Base-by-base conservation (phyloP, 2,888 invertebrate genomes). In the Philereme transversata region DNA sequence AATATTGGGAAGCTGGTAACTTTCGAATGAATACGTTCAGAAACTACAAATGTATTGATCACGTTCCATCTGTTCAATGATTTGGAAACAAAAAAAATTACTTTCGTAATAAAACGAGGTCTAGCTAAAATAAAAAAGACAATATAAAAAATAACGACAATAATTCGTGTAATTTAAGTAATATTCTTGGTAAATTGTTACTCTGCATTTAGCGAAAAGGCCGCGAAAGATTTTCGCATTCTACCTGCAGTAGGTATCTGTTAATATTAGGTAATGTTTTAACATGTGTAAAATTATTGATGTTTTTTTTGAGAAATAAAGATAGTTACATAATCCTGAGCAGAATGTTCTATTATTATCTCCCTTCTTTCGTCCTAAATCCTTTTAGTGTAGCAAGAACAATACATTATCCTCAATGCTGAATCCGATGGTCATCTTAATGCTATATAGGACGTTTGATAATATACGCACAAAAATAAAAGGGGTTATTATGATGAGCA, bases 301-400 rank as follows among this genome's bases (percentile, higher is more conserved):
- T 86, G 90, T 90, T 78, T 87, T 89, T 83, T 86, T 87, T 85
- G 81, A 73, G 60, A 85, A 91, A 90, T 90, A 91, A 90, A 91
- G 80, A 86, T 90, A 90, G 88, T 87, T 87, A 88, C 85, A 78
- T 88, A 89, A 81, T 90, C 88, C 89, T 84, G 89, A 88, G 88
- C 90, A 90, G 72, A 84, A 74, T 82, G 74, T 78, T 82, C 84
- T 77, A 73, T 86, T 81, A 82, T 79, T 85, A 71, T 71, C 7
- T 9, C 40, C 48, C 35, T 33, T 4, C 9, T 41, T 33, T 48
- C 46, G 34, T 36, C 43, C 33, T 22, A 22, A 7, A 5, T 11
- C 8, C 10, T 36, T 11, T 11, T 38, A 22, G 22, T 22, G 22
- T 22, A 22, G 22, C 22, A 22, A 22, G 22, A 22, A 22, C 22